These are phyloP conservation scores for Eleginops maclovinus DNA, from an alignment of 2,113 vertebrate genomes.

Conservation along the genomic window DNA sequence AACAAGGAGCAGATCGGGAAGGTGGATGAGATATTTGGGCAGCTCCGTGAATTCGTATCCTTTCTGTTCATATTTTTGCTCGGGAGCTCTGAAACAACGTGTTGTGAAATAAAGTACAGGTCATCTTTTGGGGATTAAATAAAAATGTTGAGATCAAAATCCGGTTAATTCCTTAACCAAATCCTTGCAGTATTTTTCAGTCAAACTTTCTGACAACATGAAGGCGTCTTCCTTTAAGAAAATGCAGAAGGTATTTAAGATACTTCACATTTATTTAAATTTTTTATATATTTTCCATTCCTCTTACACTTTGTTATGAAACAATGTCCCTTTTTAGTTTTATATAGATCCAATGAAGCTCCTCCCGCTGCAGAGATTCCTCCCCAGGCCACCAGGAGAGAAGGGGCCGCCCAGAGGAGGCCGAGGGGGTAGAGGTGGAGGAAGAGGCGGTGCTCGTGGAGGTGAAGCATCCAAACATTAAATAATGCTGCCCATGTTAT, in stretches of 20 bases:
- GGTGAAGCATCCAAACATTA: slow-evolving; percentile 56
- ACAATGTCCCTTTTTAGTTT: slow-evolving; percentile 83
- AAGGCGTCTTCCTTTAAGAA: slow-evolving; percentile 98
- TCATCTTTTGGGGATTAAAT: background rate
- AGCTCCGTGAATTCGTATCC: slow-evolving; percentile 98
- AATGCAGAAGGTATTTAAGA: slow-evolving; percentile 90
- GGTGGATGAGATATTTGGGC: slow-evolving; percentile 98
- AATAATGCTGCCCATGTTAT: background rate
- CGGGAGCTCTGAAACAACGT: background rate
- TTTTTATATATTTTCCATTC: fast-evolving
- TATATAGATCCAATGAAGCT: slow-evolving; percentile 97
- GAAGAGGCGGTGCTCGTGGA: slow-evolving; percentile 87
- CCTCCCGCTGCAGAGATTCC: slow-evolving; percentile 94
- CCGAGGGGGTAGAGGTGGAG: slow-evolving; percentile 80
- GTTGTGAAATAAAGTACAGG: background rate
- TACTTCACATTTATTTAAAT: background rate
- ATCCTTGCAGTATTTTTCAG: slow-evolving; percentile 94
- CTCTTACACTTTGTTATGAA: background rate
- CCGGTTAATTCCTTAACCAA: slow-evolving; percentile 82
- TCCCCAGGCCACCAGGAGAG: slow-evolving; percentile 95
- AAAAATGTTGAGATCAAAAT: background rate
- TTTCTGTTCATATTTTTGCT: slow-evolving; percentile 68
- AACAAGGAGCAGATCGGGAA: slow-evolving; percentile 99
- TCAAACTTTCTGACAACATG: slow-evolving; percentile 98
- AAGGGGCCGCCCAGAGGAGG: slow-evolving; percentile 92